Conservation (phyloP, 2,888 invertebrate genomes). For the Rhingia rostrata region DNA sequence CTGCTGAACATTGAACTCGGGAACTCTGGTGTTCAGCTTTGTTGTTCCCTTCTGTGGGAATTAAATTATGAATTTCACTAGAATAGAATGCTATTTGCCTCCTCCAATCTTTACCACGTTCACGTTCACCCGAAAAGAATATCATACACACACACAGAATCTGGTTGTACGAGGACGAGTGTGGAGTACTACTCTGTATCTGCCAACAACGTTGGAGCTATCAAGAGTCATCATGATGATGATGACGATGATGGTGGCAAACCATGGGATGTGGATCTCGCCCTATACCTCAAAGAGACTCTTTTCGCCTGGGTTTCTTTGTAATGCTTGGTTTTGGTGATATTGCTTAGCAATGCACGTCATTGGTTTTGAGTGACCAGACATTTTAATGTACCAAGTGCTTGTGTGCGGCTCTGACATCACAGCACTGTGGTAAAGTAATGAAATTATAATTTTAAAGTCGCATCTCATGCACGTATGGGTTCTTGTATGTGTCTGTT, state of each 20-base stretch:
- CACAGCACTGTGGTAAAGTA: constrained; percentile 31
- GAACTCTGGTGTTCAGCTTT: constrained; percentile 11
- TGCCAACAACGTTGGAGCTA: background rate
- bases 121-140: constrained; percentile 31
- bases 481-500: background rate
- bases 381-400: background rate
- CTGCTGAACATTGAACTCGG: constrained; percentile 68
- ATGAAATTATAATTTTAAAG: constrained; percentile 49
- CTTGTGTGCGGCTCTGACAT: constrained; percentile 51
- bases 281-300: background rate
- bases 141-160: constrained; percentile 5
- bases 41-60: constrained; percentile 66
- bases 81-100: constrained; percentile 55
- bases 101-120: constrained; percentile 35
- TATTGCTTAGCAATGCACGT: constrained; percentile 58
- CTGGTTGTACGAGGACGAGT: constrained; percentile 23
- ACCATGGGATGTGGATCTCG: constrained; percentile 8
- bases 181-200: constrained; percentile 14
- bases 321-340: constrained; percentile 14
- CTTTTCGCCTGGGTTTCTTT: constrained; percentile 11
- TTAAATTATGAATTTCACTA: constrained; percentile 73
- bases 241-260: background rate
- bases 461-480: constrained; percentile 29
- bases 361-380: constrained; percentile 68
- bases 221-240: constrained; percentile 26